Conservation (phyloP, 2,113 vertebrate genomes). For the Chroicocephalus ridibundus region DNA sequence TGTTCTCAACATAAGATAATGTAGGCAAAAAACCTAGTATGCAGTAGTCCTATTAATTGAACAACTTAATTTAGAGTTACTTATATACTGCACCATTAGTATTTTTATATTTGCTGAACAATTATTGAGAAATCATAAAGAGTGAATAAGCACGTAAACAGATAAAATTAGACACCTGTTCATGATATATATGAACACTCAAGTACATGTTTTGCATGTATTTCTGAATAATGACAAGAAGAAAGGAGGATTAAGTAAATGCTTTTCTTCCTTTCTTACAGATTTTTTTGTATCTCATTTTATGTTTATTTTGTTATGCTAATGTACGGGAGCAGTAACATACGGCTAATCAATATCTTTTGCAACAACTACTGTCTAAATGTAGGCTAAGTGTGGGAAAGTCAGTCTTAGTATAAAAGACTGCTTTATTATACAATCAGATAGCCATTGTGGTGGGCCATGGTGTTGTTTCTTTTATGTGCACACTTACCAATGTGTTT, state of each 20-base stretch:
- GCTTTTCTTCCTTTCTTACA: background rate
- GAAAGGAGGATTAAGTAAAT: background rate
- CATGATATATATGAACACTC: background rate
- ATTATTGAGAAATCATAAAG: background rate
- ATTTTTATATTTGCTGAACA: background rate
- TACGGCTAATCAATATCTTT: background rate
- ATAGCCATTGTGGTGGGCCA: background rate
- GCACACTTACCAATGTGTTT: background rate
- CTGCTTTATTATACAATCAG: background rate
- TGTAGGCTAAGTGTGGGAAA: background rate
- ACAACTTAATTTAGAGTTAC: conserved; percentile 9
- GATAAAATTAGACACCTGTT: background rate
- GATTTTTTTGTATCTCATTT: background rate
- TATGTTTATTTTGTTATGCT: background rate
- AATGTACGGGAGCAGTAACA: background rate
- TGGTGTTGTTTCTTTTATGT: background rate
- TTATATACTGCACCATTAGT: background rate
- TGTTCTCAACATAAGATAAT: background rate
- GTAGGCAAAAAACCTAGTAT: background rate
- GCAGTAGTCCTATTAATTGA: conserved; percentile 27
- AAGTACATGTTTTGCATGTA: background rate
- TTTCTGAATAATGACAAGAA: background rate
- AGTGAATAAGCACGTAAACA: background rate
- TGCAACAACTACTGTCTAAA: background rate
- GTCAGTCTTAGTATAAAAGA: background rate